These are phyloP conservation scores for Cacoxenus indagator DNA, from an alignment of 2,888 invertebrate genomes.

Conservation along the genomic window DNA sequence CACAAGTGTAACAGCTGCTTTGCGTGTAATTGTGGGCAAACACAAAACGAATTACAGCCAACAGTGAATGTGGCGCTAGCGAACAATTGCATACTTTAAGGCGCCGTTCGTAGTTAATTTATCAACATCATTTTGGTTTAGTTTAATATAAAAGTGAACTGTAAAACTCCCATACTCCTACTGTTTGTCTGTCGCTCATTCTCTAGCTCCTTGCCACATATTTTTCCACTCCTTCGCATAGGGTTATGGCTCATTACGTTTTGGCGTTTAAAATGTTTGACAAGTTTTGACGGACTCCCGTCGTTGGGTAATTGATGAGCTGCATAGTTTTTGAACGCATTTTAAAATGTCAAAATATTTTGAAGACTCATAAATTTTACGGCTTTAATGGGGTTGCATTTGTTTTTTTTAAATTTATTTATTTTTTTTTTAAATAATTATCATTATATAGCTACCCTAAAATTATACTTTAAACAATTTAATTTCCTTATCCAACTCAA, in stretches of 20 bases:
- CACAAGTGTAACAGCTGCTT: slow-evolving; percentile 41
- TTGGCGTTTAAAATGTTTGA: slow-evolving; percentile 3
- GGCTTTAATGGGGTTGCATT: too few relatives aligned
- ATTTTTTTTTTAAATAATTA: too few relatives aligned
- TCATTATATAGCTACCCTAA: too few relatives aligned
- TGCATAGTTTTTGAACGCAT: not conserved
- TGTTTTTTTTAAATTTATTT: too few relatives aligned
- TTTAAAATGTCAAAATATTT: not conserved
- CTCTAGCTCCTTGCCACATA: not conserved
- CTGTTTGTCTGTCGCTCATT: not conserved
- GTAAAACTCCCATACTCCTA: too few relatives aligned
- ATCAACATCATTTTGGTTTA: slow-evolving; percentile 48
- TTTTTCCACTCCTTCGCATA: not conserved
- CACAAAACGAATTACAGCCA: not conserved
- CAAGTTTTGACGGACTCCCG: not conserved
- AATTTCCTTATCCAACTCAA: too few relatives aligned
- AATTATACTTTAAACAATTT: too few relatives aligned
- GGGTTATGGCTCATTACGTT: not conserved
- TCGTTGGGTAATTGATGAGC: not conserved
- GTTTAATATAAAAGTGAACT: too few relatives aligned
- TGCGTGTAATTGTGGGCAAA: slow-evolving; percentile 55
- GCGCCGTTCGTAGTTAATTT: slow-evolving; percentile 49
- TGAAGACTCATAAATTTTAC: not conserved
- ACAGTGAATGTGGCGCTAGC: slow-evolving; percentile 30
- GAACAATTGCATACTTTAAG: slow-evolving; percentile 41